Base-by-base conservation (phyloP, 2,888 invertebrate genomes). In the Tryphoninae sp. region DNA sequence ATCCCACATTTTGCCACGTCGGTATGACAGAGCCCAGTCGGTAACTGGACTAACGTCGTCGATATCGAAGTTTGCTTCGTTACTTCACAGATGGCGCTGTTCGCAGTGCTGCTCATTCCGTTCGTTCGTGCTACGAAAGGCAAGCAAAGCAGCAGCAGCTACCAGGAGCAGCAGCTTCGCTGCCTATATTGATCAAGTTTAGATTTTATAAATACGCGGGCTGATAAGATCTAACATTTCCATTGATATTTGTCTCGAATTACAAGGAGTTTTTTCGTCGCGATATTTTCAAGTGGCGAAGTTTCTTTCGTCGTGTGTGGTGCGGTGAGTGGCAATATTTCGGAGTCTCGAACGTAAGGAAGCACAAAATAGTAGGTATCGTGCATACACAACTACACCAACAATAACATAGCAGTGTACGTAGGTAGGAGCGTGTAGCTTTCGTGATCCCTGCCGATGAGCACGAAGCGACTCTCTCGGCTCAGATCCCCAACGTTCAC, bases 151-250 rank as follows among this genome's bases (percentile, higher is more conserved):
- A 81, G 74, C 81, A 74, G 68, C 59, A 75, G 75, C 65, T 68
- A 33, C 22, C 33, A 75, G 67, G 69, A 79, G 72, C 75, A 76
- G 76, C 61, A 78, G 68, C 75, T 82, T 75, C 75, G 75, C 78
- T 78, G 71, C 75, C 42, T 82, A 82, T 78, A 82, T 82, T 75
- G 81, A 82, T 82, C 81, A 82, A 78, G 74, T 78, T 26, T 72
- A 67, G 71, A 78, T 75, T 78, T 76, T 76, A 82, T 82, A 82
- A 76, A 82, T 82, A 82, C 75, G 82, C 79, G 81, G 71, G 67
- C 55, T 72, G 81, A 75, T 78, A 75, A 74, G 59, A 78, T 75
- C 75, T 42, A 59, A 75, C 75, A 40, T 55, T 75, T 67, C 40
- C 71, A 53, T 71, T 75, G 53, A 49, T 75, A 75, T 59, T 61